Conservation (phyloP, 2,113 vertebrate species). For the Thomomys bottae region DNA sequence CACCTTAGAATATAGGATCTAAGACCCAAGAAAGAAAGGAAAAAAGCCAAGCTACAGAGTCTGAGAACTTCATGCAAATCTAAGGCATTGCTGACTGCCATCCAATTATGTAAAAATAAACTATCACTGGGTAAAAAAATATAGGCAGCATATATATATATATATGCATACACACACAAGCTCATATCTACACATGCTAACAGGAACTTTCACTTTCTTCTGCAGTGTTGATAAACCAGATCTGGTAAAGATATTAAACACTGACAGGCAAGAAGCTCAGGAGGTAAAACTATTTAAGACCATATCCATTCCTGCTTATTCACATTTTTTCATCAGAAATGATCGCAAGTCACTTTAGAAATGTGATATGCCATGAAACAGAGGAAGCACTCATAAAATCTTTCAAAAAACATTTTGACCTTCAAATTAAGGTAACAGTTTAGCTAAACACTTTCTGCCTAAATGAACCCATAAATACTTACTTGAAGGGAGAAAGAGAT, state of each 20-base stretch:
- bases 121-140: background rate
- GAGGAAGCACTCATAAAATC: background rate
- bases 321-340: conserved; percentile 36
- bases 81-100: background rate
- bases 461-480: background rate
- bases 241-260: background rate
- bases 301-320: background rate
- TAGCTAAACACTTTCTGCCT: background rate
- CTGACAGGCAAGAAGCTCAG: background rate
- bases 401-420: conserved; percentile 3
- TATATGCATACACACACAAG: background rate
- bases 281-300: background rate
- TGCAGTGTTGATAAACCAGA: background rate
- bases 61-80: background rate
- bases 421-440: conserved; percentile 21
- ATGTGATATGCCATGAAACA: background rate
- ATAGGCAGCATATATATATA: too few species aligned
- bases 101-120: conserved; percentile 7
- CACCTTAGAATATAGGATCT: background rate
- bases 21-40: background rate
- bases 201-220: background rate
- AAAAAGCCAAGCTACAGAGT: background rate
- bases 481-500: background rate
- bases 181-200: background rate
- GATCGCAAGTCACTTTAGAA: conserved; percentile 16